Base-by-base conservation (phyloP, 2,888 invertebrate species). In the Timema cristinae region DNA sequence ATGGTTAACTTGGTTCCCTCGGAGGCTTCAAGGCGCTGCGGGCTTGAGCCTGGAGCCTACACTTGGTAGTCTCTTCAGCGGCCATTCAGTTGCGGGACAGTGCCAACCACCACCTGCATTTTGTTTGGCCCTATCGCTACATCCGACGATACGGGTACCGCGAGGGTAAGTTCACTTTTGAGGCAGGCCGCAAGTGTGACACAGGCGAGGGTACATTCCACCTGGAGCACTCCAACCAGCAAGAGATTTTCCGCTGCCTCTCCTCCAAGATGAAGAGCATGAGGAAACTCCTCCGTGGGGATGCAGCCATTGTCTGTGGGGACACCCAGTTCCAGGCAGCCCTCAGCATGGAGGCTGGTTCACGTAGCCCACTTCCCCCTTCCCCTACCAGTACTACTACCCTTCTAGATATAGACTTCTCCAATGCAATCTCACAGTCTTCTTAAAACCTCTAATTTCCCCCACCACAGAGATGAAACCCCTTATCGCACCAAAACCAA, bases 61-160 rank as follows among this genome's bases (percentile, higher is more conserved):
- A 88, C 90, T 83, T 94, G 59, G 85, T 92, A 73, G 86, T 94
- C 75, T 91, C 93, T 67, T 84, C 90, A 50, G 89, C 89, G 70
- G 91, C 93, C 74, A 86, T 94, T 77, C 92, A 93, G 81, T 82
- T 94, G 76, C 85, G 90, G 79, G 88, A 89, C 78, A 84, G 87
- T 69, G 87, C 88, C 78, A 86, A 89, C 76, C 87, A 87, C 76
- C 74, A 73, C 15, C 81, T 90, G 32, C 83, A 89, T 77, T 92
- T 89, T 74, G 92, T 90, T 67, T 94, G 94, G 94, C 94, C 94
- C 66, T 93, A 93, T 81, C 88, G 91, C 77, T 94, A 89, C 79
- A 93, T 94, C 76, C 85, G 94, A 74, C 86, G 92, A 74, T 94
- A 94, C 81, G 94, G 94, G n/a, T 92, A 93, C 78, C 89, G 91